Percentiles rank a stretch among this genome's conserved stretches.
phyloP scores from a whole-genome alignment of 1,140 invertebrate genomes.

The Achroia grisella region DNA sequence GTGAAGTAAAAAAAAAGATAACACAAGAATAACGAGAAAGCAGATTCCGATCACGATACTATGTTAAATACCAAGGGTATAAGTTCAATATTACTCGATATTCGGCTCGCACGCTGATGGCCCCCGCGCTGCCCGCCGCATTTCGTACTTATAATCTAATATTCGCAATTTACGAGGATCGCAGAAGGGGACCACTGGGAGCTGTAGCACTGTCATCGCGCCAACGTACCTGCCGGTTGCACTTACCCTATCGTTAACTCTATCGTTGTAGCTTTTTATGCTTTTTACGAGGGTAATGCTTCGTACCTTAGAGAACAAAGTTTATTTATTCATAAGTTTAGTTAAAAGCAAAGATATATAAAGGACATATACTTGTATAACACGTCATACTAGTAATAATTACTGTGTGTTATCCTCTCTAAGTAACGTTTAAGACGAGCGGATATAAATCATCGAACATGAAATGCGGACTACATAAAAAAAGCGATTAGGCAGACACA shows the following conservation, averaged over 20 bases:
- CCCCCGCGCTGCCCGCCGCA: conserved; percentile 49
- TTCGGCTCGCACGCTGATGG: conserved; percentile 43
- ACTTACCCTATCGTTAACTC: conserved; percentile 42
- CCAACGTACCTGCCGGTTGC: conserved; percentile 45
- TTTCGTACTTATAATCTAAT: conserved; percentile 70
- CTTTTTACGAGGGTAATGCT: conserved; percentile 40
- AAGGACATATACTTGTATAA: too few species aligned
- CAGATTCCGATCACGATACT: conserved; percentile 59
- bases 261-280: conserved; percentile 39
- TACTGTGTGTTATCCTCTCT: too few species aligned
- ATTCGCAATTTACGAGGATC: conserved; percentile 71
- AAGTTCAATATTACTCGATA: conserved; percentile 61
- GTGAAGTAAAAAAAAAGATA: too few species aligned
- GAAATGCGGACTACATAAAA: too few species aligned
- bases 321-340: too few species aligned
- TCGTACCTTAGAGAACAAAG: conserved; percentile 27
- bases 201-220: conserved; percentile 59
- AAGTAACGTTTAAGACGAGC: too few species aligned
- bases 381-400: too few species aligned
- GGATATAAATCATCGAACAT: too few species aligned
- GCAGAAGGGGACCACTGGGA: conserved; percentile 49
- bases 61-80: conserved; percentile 41
- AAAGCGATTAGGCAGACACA: too few species aligned
- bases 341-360: too few species aligned
- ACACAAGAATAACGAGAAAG: conserved; percentile 49